phyloP scores from a whole-genome alignment of 2,888 invertebrate species.

The Spodoptera picta region DNA sequence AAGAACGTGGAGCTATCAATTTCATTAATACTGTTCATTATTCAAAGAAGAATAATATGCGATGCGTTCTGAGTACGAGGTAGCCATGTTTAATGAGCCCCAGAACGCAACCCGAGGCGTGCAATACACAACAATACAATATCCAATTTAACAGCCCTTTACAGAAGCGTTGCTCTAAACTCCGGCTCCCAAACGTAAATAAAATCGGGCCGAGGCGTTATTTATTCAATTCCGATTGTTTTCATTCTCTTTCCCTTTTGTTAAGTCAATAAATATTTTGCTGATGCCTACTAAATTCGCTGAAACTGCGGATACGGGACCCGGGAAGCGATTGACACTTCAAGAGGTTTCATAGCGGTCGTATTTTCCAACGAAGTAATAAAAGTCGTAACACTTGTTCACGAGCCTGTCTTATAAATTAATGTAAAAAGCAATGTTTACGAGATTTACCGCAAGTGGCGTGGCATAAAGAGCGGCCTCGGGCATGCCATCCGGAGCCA shows the following conservation, averaged over 20 bases:
- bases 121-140: conserved; percentile 2
- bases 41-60: neutral
- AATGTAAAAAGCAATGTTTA: too few species aligned
- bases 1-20: neutral
- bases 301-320: conserved; percentile 25
- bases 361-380: neutral
- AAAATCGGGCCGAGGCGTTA: conserved; percentile 28
- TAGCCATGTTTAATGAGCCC: neutral
- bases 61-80: too few species aligned
- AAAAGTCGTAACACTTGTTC: neutral
- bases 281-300: conserved; percentile 28
- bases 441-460: too few species aligned
- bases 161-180: conserved; percentile 19
- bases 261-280: conserved; percentile 49
- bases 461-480: too few species aligned
- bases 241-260: conserved; percentile 33
- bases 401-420: too few species aligned
- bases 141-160: conserved; percentile 20
- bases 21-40: neutral
- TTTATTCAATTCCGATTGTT: conserved; percentile 46
- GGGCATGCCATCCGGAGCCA: too few species aligned
- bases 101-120: neutral
- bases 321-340: conserved; percentile 25
- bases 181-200: conserved; percentile 30
- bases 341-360: conserved; percentile 4